Base-by-base conservation (phyloP, 2,888 invertebrate genomes). In the Aphodius granarius region DNA sequence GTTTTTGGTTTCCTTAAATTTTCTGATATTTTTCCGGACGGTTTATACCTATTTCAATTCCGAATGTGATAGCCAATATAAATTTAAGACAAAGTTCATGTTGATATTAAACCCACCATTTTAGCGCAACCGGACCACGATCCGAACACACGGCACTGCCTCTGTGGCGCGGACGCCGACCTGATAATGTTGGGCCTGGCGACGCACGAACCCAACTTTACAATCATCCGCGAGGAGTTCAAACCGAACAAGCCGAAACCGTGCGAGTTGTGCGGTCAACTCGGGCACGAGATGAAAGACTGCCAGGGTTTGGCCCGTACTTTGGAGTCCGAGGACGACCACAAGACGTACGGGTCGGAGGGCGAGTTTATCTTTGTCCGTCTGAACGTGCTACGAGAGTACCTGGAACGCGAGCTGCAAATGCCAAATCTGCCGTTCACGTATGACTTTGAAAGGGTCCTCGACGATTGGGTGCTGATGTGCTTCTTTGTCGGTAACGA, bases 401-500 rank as follows among this genome's bases (percentile, higher is more conserved):
- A 99, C 87, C 89, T 99, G 20, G 95, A 95, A 85, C 91, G 91
- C 83, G 98, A 99, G 80, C 89, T 99, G 74, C 86, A 88, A 81
- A 98, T 99, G 97, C 94, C 94, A 0, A 95, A 95, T 86, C 90
- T 99, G 63, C 97, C 98, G 3, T 99, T 99, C 87, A 89, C 91
- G 72, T 99, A 97, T 86, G 96, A 97, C 85, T 96, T 99, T 86
- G 99, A 99, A 83, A 89, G 99, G 75, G 97, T 94, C 0, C 86
- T 99, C 16, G 99, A 99, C 85, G 99, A 99, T 88, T 99, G 99
- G 99, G 99, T 94, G 4, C 93, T 93, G 84, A 98, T 99, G 97
- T 99, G 99, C 86, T 99, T 99, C 89, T 99, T 99, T 88, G 98
- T 99, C 73, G 99, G 99, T 71, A 99, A 99, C 85, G 99, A 99